phyloP scores from a whole-genome alignment of 2,113 vertebrate genomes.

The Caranx melampygus region DNA sequence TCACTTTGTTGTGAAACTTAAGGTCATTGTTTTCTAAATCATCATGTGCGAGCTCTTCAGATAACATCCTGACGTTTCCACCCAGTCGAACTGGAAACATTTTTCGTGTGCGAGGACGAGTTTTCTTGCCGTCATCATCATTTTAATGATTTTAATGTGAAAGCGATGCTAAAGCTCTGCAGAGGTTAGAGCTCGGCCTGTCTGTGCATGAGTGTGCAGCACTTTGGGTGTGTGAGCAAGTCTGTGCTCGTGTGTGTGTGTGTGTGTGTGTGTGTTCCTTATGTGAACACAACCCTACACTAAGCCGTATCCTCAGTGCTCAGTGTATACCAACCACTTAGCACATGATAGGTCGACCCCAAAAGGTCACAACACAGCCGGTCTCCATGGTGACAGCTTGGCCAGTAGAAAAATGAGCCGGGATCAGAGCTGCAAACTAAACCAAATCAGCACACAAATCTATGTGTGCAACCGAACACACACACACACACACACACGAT shows the following conservation, averaged over 20 bases:
- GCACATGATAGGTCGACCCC: constrained; percentile 66
- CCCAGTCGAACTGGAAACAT: background rate
- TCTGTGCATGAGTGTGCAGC: constrained; percentile 25
- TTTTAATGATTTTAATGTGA: constrained; percentile 27
- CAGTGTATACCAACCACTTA: constrained; percentile 59
- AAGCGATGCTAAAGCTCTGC: constrained; percentile 3
- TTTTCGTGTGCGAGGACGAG: background rate
- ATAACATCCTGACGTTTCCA: background rate
- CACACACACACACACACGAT: constrained; percentile 15
- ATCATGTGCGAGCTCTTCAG: background rate
- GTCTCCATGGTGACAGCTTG: constrained; percentile 71
- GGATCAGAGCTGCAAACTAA: constrained; percentile 33
- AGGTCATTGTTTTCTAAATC: background rate
- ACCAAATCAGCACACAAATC: constrained; percentile 37
- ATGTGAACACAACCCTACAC: constrained; percentile 44
- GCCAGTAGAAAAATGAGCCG: constrained; percentile 53
- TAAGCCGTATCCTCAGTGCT: constrained; percentile 60
- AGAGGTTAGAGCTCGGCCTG: background rate
- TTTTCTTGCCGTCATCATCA: background rate
- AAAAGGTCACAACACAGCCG: constrained; percentile 66
- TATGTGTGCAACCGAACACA: background rate
- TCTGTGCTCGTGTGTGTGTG: background rate
- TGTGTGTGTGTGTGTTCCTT: constrained; percentile 34
- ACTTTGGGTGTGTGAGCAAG: background rate
- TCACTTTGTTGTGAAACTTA: background rate